Conservation (phyloP, 1,140 invertebrate species). For the Laupala kohalensis region DNA sequence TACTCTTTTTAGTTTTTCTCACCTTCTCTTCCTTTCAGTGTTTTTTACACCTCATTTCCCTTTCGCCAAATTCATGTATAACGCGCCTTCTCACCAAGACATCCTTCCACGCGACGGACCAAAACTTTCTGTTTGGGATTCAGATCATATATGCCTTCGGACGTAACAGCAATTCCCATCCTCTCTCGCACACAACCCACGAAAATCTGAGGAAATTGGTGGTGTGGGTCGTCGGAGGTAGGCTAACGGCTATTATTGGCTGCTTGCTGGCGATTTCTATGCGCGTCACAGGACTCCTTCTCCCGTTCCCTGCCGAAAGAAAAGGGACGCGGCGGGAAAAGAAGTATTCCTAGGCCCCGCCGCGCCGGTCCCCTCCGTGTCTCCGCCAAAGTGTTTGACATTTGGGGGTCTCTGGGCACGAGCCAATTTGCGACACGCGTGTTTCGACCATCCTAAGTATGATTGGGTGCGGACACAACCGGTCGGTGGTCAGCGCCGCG, state of each 20-base stretch:
- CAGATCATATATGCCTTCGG: constrained; percentile 25
- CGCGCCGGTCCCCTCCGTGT: neutral
- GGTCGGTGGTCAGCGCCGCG: constrained; percentile 11
- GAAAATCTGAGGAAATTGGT: constrained; percentile 34
- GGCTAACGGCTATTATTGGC: constrained; percentile 32
- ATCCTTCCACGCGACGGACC: no score
- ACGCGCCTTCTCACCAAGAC: no score
- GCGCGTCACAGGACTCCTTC: constrained; percentile 32
- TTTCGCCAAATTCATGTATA: neutral
- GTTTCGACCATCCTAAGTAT: neutral
- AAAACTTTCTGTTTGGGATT: constrained; percentile 25
- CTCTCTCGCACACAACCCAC: constrained; percentile 3
- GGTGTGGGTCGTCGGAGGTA: constrained; percentile 14
- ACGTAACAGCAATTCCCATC: constrained; percentile 30
- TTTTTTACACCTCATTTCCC: neutral
- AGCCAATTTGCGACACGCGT: constrained; percentile 10
- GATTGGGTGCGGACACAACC: neutral
- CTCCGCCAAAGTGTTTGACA: constrained; percentile 4
- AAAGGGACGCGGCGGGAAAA: constrained; percentile 20
- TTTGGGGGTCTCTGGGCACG: constrained; percentile 6
- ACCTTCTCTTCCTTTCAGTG: neutral
- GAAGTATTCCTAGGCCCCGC: neutral
- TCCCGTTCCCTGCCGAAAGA: constrained; percentile 23
- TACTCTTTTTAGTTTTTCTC: neutral
- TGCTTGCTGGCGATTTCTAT: constrained; percentile 36